Base-by-base conservation (phyloP, 2,797 vertebrate species). In the Neosalanx taihuensis region DNA sequence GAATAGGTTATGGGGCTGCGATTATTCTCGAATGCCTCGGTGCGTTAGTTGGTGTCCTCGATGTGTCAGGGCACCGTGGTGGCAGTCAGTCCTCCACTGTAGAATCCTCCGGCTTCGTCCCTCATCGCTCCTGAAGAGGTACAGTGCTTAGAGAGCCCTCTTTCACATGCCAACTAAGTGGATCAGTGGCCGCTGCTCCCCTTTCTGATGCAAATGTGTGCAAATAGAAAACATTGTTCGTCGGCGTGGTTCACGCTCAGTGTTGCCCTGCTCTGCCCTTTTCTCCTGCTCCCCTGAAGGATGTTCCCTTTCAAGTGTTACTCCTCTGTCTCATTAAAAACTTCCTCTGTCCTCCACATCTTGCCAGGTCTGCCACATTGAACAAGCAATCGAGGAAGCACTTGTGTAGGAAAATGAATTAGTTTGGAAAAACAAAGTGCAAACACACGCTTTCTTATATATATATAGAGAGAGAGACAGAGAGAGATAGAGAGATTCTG, bases 171-270 rank as follows among this genome's bases (percentile, higher is more conserved):
- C 74, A 76, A 76, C 81, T 78, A 77, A 71, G 79, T 78, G 77
- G 81, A 88, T 83, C 63, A 83, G 76, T 71, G 74, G 72, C 81
- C 30, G 77, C 85, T 69, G 79, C 31, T 72, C 68, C 20, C 79
- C 72, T 73, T 88, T 88, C 70, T 89, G 53, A 91, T 92, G 91
- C 80, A 89, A 90, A 93, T 89, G 73, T 85, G 83, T 81, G 83
- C 86, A 87, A 90, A 91, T 83, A 88, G 79, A 84, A 84, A 83
- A 82, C 79, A 80, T 75, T 87, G 81, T 86, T 87, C 78, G 61
- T 73, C 69, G 58, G 75, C 57, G 64, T 79, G 79, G 76, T 53
- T 76, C 83, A 70, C 72, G 76, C 61, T 87, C 81, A 77, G 74
- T 72, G 81, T 80, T 81, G 79, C 67, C 64, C 80, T 5, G 58